Percentiles rank a stretch among this genome's conserved stretches.
Conservation (phyloP, 1,140 invertebrate species). For the Tetragonula clypearis region DNA sequence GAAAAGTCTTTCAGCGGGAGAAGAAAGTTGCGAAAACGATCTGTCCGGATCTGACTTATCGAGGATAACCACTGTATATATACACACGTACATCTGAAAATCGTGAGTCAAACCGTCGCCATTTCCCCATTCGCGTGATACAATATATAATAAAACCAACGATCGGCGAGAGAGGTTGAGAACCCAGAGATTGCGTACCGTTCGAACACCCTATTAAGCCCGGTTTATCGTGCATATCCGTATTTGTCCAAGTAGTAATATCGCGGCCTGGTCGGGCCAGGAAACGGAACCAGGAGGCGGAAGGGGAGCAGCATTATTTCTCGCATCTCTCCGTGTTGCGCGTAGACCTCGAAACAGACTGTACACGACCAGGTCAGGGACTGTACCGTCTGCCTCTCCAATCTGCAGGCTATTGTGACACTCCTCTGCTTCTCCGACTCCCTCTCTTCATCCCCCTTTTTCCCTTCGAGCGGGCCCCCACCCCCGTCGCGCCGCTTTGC, state of each 20-base stretch:
- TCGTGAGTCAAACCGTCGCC: background rate
- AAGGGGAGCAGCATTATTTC: constrained; percentile 47
- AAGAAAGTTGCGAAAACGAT: no score
- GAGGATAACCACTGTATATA: background rate
- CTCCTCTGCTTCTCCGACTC: constrained; percentile 56
- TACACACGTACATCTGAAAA: background rate
- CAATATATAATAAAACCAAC: background rate
- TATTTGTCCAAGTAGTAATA: constrained; percentile 76
- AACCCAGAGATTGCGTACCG: background rate
- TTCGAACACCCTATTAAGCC: background rate
- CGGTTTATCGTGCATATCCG: constrained; percentile 61
- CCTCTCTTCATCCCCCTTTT: constrained; percentile 41
- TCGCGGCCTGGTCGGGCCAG: constrained; percentile 54
- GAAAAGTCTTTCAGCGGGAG: no score
- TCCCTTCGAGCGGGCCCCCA: constrained; percentile 6
- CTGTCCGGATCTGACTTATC: no score
- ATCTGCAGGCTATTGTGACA: constrained; percentile 72
- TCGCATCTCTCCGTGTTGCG: background rate
- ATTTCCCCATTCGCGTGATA: no score
- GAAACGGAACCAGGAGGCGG: background rate
- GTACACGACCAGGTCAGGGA: constrained; percentile 64
- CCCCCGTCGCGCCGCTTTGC: constrained; percentile 10
- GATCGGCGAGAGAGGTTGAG: background rate
- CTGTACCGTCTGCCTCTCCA: constrained; percentile 72
- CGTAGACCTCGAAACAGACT: constrained; percentile 47